Evolutionary conservation across 2,113 vertebrate genomes (phyloP).

Genomic region (Mastomys coucha): DNA sequence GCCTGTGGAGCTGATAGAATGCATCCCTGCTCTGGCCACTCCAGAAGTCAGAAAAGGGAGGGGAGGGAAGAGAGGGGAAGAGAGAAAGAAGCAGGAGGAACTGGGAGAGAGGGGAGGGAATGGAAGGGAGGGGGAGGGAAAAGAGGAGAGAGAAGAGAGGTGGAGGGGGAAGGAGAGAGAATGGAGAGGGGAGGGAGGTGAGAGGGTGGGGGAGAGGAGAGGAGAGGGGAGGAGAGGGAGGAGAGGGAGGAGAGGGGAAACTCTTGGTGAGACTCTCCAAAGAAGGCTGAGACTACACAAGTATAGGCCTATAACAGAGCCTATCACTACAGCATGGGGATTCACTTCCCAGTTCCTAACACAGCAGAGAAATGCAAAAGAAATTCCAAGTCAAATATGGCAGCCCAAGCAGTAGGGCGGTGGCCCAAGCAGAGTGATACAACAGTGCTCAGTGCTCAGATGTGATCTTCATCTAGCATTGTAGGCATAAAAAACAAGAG

Average conservation of each 20-base stretch:
- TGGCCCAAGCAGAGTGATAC: not conserved
- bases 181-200: too few species aligned
- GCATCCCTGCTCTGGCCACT: not conserved
- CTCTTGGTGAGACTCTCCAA: not conserved
- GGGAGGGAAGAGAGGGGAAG: accelerated
- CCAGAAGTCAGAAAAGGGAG: not conserved
- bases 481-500: not conserved
- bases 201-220: accelerated
- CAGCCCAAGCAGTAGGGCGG: not conserved
- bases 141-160: accelerated
- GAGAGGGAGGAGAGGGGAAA: not conserved
- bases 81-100: accelerated
- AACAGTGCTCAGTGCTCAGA: too few species aligned
- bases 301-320: not conserved
- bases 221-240: too few species aligned
- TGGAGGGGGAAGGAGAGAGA: not conserved
- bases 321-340: not conserved
- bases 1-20: not conserved
- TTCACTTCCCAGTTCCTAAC: not conserved
- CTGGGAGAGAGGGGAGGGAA: too few species aligned
- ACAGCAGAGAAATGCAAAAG: not conserved
- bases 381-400: not conserved
- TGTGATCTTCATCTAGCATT: not conserved
- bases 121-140: too few species aligned
- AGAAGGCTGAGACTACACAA: not conserved